phyloP scores from a whole-genome alignment of 2,797 vertebrate genomes.

The Choloepus didactylus region DNA sequence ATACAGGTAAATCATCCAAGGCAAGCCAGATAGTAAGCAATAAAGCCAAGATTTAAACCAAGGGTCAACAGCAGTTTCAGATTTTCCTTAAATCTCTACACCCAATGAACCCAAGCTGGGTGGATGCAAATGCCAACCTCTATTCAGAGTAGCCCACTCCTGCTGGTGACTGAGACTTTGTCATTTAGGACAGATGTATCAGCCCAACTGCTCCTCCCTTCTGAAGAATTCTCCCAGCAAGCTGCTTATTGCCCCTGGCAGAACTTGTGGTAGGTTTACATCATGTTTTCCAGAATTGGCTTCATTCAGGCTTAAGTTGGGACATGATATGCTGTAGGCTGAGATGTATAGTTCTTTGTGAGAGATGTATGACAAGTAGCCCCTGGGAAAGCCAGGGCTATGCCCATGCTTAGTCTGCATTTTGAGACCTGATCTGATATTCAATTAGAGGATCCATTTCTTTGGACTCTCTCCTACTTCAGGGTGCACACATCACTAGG shows the following conservation, averaged over 20 bases:
- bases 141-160: not conserved
- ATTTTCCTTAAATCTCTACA: not conserved
- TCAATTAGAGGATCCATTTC: not conserved
- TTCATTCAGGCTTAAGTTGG: not conserved
- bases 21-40: not conserved
- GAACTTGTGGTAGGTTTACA: not conserved
- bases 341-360: not conserved
- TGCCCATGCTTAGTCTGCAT: not conserved
- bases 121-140: fast-evolving
- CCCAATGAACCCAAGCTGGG: not conserved
- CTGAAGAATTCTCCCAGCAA: constrained; percentile 13
- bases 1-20: not conserved
- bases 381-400: too few species aligned
- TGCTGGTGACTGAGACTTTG: not conserved
- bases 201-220: not conserved
- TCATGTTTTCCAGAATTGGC: not conserved
- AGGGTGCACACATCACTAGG: not conserved
- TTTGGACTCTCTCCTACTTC: not conserved
- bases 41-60: not conserved
- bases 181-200: not conserved
- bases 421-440: not conserved
- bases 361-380: not conserved
- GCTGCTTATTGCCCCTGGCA: not conserved
- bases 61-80: not conserved
- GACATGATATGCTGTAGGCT: not conserved